Evolutionary conservation across 2,797 vertebrate species (phyloP), one percentile per base, ranked within the genome.

Genomic region (Remorina albescens): DNA sequence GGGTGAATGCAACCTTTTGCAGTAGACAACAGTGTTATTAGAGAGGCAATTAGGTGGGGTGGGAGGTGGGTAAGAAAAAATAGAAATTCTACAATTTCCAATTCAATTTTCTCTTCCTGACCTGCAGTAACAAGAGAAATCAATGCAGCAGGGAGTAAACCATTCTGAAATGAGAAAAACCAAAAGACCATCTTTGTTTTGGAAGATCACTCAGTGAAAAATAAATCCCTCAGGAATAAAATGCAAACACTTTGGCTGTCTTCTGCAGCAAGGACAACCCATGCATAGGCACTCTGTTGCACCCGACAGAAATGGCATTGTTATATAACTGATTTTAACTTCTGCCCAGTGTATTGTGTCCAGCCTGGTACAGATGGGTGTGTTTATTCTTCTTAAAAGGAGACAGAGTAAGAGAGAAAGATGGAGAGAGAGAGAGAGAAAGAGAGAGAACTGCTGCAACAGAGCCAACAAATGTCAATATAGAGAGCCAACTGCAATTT

Each of bases 91-190:
- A 88, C 84, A 84, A 93, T 91, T 92, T 94, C 89, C 90, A 93
- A 92, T 94, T 94, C 89, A 93, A 93, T 94, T 92, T 95, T 89
- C 91, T 92, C 74, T 51, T 34, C 26, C 83, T 93, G 93, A 94
- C 92, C 92, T 85, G 89, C 82, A 86, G 91, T 88, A 91, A 92
- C 81, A 89, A 86, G 80, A 89, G 86, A 92, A 94, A 94, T 94
- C 92, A 92, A 93, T 93, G 90, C 80, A 66, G 80, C 76, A 46
- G 63, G 60, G 82, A 90, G 90, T 88, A 86, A 92, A 91, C 87
- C 71, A 77, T 85, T 88, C 69, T 74, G 77, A 79, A 77, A 56
- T 70, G 75, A 80, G 32, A 36, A 66, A 80, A 77, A 78, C 32
- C 54, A 71, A 82, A 58, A 85, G 61, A 84, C 61, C 41, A 61